Percentiles rank a stretch among this genome's conserved stretches.
Conservation (phyloP, 1,140 invertebrate species). For the Drosophila teissieri region DNA sequence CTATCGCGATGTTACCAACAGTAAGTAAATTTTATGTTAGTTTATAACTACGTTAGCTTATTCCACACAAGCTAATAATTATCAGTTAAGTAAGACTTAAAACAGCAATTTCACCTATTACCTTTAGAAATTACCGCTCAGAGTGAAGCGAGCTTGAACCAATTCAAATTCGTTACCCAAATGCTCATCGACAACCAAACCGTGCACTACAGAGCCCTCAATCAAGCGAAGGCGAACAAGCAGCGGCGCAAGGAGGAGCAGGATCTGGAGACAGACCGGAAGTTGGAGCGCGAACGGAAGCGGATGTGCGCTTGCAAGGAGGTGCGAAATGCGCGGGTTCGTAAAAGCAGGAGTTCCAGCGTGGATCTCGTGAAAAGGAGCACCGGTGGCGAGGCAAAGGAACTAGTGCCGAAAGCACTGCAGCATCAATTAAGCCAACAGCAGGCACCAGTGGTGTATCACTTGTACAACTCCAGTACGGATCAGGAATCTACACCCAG, state of each 20-base stretch:
- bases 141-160: constrained; percentile 59
- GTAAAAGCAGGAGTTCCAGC: background rate
- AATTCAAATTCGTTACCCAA: constrained; percentile 69
- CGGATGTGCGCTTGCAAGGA: background rate
- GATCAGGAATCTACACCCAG: background rate
- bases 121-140: constrained; percentile 52
- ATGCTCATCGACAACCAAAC: constrained; percentile 72
- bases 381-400: background rate
- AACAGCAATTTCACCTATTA: too few species aligned
- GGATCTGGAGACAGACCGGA: background rate
- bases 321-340: background rate
- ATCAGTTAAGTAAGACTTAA: too few species aligned
- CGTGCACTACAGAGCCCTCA: constrained; percentile 41
- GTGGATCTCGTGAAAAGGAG: constrained; percentile 1
- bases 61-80: background rate
- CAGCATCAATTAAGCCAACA: constrained; percentile 60
- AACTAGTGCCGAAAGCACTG: background rate
- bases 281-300: constrained; percentile 3
- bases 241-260: constrained; percentile 9
- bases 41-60: too few species aligned
- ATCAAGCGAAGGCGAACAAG: constrained; percentile 10
- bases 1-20: constrained; percentile 36
- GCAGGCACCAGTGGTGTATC: constrained; percentile 26
- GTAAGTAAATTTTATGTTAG: constrained; percentile 27
- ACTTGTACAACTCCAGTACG: constrained; percentile 6